Evolutionary conservation across 1,140 invertebrate genomes (phyloP).

Genomic region (Lordiphosa clarofinis): DNA sequence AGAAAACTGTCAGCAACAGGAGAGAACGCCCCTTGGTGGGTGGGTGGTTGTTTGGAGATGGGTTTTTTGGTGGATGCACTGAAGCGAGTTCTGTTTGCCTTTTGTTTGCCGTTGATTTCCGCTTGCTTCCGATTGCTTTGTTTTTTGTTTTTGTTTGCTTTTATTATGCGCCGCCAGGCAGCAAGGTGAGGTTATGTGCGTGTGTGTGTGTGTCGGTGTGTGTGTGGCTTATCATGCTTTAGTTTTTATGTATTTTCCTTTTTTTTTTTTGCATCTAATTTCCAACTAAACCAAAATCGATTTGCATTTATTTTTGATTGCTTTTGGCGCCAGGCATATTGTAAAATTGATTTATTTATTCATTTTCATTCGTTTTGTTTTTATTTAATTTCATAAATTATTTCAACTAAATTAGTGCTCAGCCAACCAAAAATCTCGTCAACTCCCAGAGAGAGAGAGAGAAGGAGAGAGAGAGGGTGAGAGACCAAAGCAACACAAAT

Average conservation of each 20-base stretch:
- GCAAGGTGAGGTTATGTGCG: no score
- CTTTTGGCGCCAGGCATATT: slow-evolving; percentile 42
- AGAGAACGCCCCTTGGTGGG: slow-evolving; percentile 25
- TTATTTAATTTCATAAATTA: slow-evolving; percentile 68
- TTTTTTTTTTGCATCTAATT: neutral
- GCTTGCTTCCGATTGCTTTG: slow-evolving; percentile 69
- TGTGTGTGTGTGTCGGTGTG: no score
- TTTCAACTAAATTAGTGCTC: slow-evolving; percentile 63
- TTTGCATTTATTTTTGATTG: slow-evolving; percentile 30
- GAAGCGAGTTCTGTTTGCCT: slow-evolving; percentile 34
- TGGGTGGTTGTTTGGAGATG: neutral
- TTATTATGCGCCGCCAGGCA: slow-evolving; percentile 19
- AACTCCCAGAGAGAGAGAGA: slow-evolving; percentile 13
- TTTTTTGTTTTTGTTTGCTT: slow-evolving; percentile 37
- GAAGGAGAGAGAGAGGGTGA: neutral
- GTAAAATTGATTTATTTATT: slow-evolving; percentile 71
- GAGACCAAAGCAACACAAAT: slow-evolving; percentile 5
- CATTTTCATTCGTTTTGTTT: slow-evolving; percentile 53
- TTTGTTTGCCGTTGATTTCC: slow-evolving; percentile 73
- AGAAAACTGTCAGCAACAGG: slow-evolving; percentile 71
- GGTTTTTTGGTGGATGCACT: slow-evolving; percentile 7
- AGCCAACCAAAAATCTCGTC: slow-evolving; percentile 7
- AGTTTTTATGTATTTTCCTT: no score
- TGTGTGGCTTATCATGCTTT: no score
- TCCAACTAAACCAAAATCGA: slow-evolving; percentile 6